Base-by-base conservation (phyloP, 2,888 invertebrate species). In the Polyploca ridens region DNA sequence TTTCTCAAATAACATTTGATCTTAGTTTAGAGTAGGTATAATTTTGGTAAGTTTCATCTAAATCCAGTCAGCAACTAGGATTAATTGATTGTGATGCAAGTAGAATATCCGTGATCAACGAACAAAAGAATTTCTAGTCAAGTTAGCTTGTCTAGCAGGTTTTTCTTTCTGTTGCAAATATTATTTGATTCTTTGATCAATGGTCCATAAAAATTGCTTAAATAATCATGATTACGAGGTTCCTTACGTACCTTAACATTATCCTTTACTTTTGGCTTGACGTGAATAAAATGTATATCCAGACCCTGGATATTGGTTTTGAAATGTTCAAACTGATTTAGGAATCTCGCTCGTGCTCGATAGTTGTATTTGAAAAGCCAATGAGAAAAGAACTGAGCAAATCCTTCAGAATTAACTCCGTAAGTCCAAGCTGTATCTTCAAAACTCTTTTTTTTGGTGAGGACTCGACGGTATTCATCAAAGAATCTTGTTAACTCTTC, bases 281-380 rank as follows among this genome's bases (percentile, higher is more conserved):
- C 95, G 64, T 96, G 97, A 54, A 97, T 89, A 81, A 96, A 98
- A 83, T 98, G 98, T 58, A 98, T 95, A 74, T 96, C 95, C 71
- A 97, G 79, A 0, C 95, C 95, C 83, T 97, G 96, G 70, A 98
- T 95, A 68, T 96, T 95, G 0, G 98, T 98, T 69, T 94, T 96
- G 82, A 95, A 98, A 66, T 98, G 97, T 0, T 96, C 95, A 73
- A 95, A 96, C 67, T 95, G 90, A 79, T 98, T 98, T 27, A 98
- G 87, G 59, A 94, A 94, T 14, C 88, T 86, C 76, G 96, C 95
- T 11, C 96, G 94, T 62, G 95, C 90, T 49, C 83, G 83, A 54
- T 90, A 85, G 67, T 96, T 94, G 83, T 97, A 98, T 57, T 95
- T 94, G 44, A 95, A 95, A 33, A 94, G 95, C 99, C 99, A 99